A percentile compares a stretch with the other conserved stretches of the same genome.
Evolutionary conservation across 1,140 invertebrate species (phyloP).

Genomic region (Lordiphosa stackelbergi): DNA sequence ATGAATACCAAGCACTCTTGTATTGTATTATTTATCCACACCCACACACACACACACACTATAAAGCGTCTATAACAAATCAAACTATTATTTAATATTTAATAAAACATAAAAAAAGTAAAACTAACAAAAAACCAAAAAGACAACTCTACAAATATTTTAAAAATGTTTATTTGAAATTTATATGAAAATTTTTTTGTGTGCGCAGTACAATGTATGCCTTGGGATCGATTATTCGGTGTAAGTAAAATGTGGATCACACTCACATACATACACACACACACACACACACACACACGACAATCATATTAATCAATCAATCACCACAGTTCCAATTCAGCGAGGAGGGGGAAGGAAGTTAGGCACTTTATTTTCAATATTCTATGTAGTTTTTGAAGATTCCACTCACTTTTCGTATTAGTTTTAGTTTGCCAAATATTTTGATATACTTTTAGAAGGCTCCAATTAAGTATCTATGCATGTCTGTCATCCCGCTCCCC

Average conservation of each 20-base stretch:
- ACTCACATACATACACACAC: conserved; percentile 6
- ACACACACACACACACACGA: conserved; percentile 11
- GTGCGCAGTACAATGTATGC: conserved; percentile 87
- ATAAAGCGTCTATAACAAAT: conserved; percentile 38
- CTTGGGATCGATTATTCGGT: conserved; percentile 88
- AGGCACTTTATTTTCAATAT: not conserved
- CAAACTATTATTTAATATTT: conserved; percentile 29
- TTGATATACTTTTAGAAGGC: conserved; percentile 9
- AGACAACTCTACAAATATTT: conserved; percentile 46
- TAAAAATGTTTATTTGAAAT: conserved; percentile 56
- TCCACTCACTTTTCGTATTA: conserved; percentile 3
- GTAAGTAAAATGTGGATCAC: conserved; percentile 83
- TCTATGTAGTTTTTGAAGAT: conserved; percentile 8
- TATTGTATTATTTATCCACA: conserved; percentile 3
- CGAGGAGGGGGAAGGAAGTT: not conserved
- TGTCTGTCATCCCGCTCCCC: conserved; percentile 26
- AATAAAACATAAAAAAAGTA: conserved; percentile 20
- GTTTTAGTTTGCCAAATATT: conserved; percentile 13
- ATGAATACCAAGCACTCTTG: too few species aligned
- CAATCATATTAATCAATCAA: conserved; percentile 4
- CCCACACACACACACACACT: conserved; percentile 10
- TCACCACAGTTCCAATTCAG: not conserved
- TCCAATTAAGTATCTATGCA: conserved; percentile 14
- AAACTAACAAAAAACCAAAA: conserved; percentile 37
- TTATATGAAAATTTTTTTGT: conserved; percentile 61